Evolutionary conservation across 53 echinoderm and acorn worm species (phyloP), one percentile per base, ranked within the genome.

Genomic region (Arbacia lixula): DNA sequence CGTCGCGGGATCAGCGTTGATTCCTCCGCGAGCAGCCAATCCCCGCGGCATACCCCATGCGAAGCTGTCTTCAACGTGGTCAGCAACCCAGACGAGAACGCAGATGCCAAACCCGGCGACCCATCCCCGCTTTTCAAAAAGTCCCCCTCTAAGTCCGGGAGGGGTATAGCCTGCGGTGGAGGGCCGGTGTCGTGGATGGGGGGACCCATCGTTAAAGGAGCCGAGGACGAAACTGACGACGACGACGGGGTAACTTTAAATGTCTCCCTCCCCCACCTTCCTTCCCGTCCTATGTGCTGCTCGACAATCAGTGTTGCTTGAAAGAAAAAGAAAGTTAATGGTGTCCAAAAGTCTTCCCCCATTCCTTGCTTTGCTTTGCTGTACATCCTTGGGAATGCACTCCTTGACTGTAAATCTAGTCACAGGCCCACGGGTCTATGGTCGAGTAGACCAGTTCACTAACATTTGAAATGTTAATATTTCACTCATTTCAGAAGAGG

Each of bases 71-170:
- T 89, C 64, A 67, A 33, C 55, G 87, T 87, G 17, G 81, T 78
- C 1, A 69, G 81, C 29, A 86, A 86, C 72, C 72, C 84, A 6
- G 90, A 90, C 39, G 72, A 81, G 32, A 81, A 65, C 10, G 69
- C 68, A 53, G 90, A 90, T 17, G 72, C 69, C 35, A 72, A 86
- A 52, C 82, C 82, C 0, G 82, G 90, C 0, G 90, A 90, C 41
- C 74, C 90, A 22, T 90, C 90, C 8, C 81, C 90, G 17, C 29
- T 90, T 41, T 90, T 90, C 34, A 84, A 90, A 72, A 85, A 84
- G 63, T 71, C 80, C 25, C 81, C 80, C 14, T 56, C 72, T 25
- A 84, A 80, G 81, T 86, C 85, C 27, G 62, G 84, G 35, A 49
- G 84, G 4, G 84, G 84, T 21, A 63, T 34, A 52, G 86, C 91